phyloP scores from a whole-genome alignment of 2,797 vertebrate genomes.

The Syngnathus rostellatus region DNA sequence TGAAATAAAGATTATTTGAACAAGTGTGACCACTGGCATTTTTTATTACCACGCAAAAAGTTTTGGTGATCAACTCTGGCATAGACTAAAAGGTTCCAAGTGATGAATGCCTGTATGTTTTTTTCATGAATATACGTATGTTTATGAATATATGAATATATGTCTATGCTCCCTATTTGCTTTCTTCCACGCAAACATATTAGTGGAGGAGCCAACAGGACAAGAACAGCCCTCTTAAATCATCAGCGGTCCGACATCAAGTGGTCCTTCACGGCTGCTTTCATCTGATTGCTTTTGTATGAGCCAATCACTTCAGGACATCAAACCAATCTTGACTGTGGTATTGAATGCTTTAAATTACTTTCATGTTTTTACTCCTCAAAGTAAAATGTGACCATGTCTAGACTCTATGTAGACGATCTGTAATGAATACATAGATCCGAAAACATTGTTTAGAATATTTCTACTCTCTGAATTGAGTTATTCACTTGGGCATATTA shows the following conservation, averaged over 20 bases:
- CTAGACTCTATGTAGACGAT: neutral
- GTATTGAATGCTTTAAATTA: conserved; percentile 32
- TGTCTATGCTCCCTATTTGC: conserved; percentile 12
- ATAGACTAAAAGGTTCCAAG: conserved; percentile 8
- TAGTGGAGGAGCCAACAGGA: conserved; percentile 21
- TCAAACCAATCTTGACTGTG: conserved; percentile 45
- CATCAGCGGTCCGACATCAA: conserved; percentile 52
- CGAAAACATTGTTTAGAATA: neutral
- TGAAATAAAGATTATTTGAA: conserved; percentile 54
- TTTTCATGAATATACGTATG: conserved; percentile 4
- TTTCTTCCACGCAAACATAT: conserved; percentile 15
- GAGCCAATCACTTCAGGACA: conserved; percentile 70
- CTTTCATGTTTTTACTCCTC: conserved; percentile 17
- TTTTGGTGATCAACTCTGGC: neutral
- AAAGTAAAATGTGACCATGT: neutral
- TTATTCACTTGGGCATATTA: neutral
- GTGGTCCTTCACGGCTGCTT: conserved; percentile 54
- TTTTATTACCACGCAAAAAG: conserved; percentile 3
- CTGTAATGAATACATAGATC: neutral
- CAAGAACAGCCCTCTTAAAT: conserved; percentile 59
- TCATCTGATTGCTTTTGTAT: conserved; percentile 67
- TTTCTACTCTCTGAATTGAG: neutral
- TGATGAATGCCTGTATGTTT: conserved; percentile 18
- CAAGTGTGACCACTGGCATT: conserved; percentile 4
- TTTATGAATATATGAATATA: neutral